Evolutionary conservation across 2,888 invertebrate species (phyloP), one percentile per base, ranked within the genome.

Genomic region (Microdon myrmicae): DNA sequence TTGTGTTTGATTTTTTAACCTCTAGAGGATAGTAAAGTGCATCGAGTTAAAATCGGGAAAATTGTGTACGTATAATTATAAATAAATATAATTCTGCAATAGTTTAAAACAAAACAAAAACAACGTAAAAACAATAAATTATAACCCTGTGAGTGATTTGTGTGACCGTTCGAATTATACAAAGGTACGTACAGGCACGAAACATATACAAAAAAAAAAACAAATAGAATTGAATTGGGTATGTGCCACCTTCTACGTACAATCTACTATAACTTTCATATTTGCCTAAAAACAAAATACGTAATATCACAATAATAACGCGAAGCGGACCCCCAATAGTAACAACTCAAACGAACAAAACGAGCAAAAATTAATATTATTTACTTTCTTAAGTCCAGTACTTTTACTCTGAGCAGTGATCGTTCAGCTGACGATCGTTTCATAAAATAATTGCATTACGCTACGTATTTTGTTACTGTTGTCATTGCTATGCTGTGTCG

Each of bases 241-340:
- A 26, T 58, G 47, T 14, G n/a, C 31, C 34, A n/a, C 47, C 31
- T 48, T 48, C 31, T 60, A 55, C 38, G 48, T 48, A 60, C 60
- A 17, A 48, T 47, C 55, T 55, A 51, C 51, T 64, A 58, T 64
- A 64, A 64, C 64, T 64, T 64, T 64, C 64, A 64, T 64, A 64
- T 58, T 58, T 64, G 49, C 35, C 38, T 60, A 22, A 12, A 35
- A 47, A 54, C 29, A 54, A 54, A 47, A 43, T 35, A 22, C 35
- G 12, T n/a, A n/a, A 5, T 9, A 23, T 16, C 16, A 26, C 26
- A 16, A 10, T n/a, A 41, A 13, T 29, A 58, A 37, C 43, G 51
- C 47, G 47, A n/a, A n/a, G n/a, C n/a, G n/a, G n/a, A n/a, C n/a
- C n/a, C n/a, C n/a, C n/a, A n/a, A n/a, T n/a, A n/a, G n/a, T n/a